Evolutionary conservation across 1,140 invertebrate species (phyloP).

Genomic region (Bombus waltoni): DNA sequence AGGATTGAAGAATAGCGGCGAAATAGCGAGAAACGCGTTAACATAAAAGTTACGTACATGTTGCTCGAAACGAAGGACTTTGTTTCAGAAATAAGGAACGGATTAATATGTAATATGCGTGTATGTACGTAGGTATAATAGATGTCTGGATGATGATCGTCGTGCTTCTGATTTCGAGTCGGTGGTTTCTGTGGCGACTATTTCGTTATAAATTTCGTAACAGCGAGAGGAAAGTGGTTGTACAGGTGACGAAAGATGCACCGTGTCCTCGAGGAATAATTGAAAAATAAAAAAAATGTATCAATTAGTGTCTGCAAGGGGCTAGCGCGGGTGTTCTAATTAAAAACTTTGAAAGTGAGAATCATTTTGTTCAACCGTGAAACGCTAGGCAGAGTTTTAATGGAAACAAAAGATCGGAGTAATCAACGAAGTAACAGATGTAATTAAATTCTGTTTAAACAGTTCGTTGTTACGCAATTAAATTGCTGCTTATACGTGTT

Average conservation of each 20-base stretch:
- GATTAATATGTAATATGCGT: too few relatives aligned
- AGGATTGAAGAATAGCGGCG: too few relatives aligned
- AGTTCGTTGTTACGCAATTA: neutral
- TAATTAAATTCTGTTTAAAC: conserved; percentile 58
- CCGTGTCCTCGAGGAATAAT: neutral
- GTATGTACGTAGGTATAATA: neutral
- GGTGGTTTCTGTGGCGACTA: neutral
- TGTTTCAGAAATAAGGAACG: too few relatives aligned
- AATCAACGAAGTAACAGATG: conserved; percentile 55
- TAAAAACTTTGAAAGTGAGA: conserved; percentile 56
- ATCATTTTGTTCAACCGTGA: conserved; percentile 45
- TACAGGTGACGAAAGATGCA: neutral
- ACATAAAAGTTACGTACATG: too few relatives aligned
- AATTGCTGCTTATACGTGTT: neutral
- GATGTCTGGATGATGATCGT: neutral
- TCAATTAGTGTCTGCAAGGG: conserved; percentile 49
- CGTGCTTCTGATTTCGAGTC: neutral
- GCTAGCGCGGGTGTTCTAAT: conserved; percentile 48
- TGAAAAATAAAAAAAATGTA: neutral
- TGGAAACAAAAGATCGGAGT: conserved; percentile 57
- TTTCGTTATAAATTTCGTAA: neutral
- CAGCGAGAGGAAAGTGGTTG: neutral
- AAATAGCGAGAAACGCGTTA: too few relatives aligned
- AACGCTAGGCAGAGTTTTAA: conserved; percentile 50
- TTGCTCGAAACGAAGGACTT: too few relatives aligned